Base-by-base conservation (phyloP, 2,888 invertebrate species). In the Polietes domitor region DNA sequence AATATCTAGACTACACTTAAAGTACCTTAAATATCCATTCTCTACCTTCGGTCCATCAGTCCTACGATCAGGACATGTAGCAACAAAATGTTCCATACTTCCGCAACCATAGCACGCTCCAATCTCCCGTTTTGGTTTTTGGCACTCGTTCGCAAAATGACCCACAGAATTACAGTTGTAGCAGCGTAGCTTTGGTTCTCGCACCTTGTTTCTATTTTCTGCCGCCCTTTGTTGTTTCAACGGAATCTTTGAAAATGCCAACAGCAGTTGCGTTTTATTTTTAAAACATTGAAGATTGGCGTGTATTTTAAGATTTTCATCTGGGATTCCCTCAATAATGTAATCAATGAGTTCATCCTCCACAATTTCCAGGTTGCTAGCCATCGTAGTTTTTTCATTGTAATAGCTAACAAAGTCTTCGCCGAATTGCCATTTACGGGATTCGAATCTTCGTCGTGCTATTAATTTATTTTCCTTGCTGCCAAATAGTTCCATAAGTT, bases 321-420 rank as follows among this genome's bases (percentile, higher is more conserved):
- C 75, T 1, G 85, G 83, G 17, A 86, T 85, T 2, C 85, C 82
- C 0, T 87, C 85, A 10, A 87, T 82, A 21, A 85, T 21, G 19
- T 82, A 80, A 0, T 87, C 85, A 9, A 85, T 72, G 0, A 85
- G 37, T 50, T 87, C 83, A 0, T 80, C 78, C 12, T 85, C 84
- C 9, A 21, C 63, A 0, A 83, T 68, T 37, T 70, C n/a, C 0
- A 85, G 32, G 21, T 55, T 72, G n/a, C 78, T 79, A 1, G 78
- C 76, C 53, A 86, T 65, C 2, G 43, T 10, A 9, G 82, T 5
- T 41, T 87, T 85, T 0, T 83, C 80, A 55, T 82, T 80, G 32
- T 58, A 85, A 55, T 85, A 86, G 0, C 73, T 47, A 0, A 65
- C 4, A 41, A 85, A 86, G 1, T 0, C 41, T 24, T 77, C 77